A percentile compares a stretch with the other conserved stretches of the same genome.
Conservation (phyloP, 2,888 invertebrate species). For the Mesorhabditis belari region DNA sequence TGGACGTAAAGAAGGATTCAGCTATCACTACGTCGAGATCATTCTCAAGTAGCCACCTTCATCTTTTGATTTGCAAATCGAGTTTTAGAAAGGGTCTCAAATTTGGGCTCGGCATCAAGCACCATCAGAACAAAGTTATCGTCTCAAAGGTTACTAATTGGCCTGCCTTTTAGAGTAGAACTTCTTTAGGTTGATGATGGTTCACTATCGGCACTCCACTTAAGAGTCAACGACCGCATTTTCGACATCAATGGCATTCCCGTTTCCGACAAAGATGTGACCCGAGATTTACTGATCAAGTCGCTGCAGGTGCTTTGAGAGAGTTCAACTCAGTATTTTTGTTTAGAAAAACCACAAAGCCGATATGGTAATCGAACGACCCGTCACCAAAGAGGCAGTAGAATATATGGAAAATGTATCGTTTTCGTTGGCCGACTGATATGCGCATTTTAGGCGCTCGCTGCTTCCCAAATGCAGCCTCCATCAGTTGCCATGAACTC, state of each 20-base stretch:
- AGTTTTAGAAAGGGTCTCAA: conserved; percentile 13
- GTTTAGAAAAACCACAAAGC: conserved; percentile 9
- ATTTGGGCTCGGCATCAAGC: conserved; percentile 20
- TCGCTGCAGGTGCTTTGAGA: conserved; percentile 14
- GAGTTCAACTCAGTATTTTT: no score
- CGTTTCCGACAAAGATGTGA: conserved; percentile 16
- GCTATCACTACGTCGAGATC: conserved; percentile 13
- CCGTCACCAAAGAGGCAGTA: conserved; percentile 10
- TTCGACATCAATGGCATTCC: conserved; percentile 14
- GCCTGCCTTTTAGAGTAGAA: neutral
- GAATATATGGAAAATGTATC: conserved; percentile 4
- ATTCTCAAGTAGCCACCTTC: neutral
- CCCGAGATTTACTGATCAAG: conserved; percentile 11
- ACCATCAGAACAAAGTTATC: conserved; percentile 16
- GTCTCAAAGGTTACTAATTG: conserved; percentile 12
- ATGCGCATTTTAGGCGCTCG: neutral
- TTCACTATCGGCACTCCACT: conserved; percentile 12
- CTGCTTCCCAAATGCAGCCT: conserved; percentile 13
- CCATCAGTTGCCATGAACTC: conserved; percentile 16
- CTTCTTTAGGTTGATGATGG: conserved; percentile 1
- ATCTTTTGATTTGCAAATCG: no score
- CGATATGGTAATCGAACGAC: conserved; percentile 10
- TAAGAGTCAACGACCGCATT: conserved; percentile 11
- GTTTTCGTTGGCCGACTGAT: neutral
- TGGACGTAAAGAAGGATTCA: conserved; percentile 10